These are phyloP conservation scores for Sarotherodon lohbergeri DNA, from an alignment of 2,113 vertebrate species.

Conservation along the genomic window DNA sequence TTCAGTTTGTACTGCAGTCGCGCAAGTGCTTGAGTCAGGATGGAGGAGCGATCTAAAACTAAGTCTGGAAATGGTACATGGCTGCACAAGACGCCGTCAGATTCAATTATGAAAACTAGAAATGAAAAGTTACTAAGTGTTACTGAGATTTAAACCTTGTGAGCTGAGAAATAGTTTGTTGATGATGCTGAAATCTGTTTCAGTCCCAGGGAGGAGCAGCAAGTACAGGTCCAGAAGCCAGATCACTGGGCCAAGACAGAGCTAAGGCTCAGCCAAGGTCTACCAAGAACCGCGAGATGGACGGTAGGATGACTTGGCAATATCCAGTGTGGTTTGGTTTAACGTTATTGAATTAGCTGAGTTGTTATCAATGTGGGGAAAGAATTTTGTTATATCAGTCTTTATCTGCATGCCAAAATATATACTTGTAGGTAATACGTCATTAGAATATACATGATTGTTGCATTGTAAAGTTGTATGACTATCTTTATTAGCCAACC, in stretches of 20 bases:
- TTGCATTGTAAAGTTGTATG: background rate
- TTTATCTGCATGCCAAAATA: background rate
- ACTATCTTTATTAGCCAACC: background rate
- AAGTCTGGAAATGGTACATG: background rate
- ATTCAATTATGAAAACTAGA: background rate
- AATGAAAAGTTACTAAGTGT: background rate
- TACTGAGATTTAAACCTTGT: background rate
- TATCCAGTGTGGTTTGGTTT: background rate
- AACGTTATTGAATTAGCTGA: background rate
- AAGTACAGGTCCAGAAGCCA: background rate
- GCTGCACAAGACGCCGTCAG: background rate
- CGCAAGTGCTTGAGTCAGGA: background rate
- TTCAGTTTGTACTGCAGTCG: background rate
- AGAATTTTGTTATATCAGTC: background rate
- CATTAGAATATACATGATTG: background rate
- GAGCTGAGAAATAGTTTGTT: background rate
- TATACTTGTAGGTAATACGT: background rate
- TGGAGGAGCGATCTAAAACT: background rate
- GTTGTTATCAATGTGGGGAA: background rate
- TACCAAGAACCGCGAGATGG: conserved; percentile 65
- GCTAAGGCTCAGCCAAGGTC: conserved; percentile 31
- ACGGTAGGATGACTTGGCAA: conserved; percentile 49
- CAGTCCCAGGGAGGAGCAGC: conserved; percentile 1
- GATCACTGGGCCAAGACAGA: background rate
- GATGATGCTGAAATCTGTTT: background rate